These are phyloP conservation scores for Agraylea sexmaculata DNA, from an alignment of 1,140 invertebrate genomes.

Conservation along the genomic window DNA sequence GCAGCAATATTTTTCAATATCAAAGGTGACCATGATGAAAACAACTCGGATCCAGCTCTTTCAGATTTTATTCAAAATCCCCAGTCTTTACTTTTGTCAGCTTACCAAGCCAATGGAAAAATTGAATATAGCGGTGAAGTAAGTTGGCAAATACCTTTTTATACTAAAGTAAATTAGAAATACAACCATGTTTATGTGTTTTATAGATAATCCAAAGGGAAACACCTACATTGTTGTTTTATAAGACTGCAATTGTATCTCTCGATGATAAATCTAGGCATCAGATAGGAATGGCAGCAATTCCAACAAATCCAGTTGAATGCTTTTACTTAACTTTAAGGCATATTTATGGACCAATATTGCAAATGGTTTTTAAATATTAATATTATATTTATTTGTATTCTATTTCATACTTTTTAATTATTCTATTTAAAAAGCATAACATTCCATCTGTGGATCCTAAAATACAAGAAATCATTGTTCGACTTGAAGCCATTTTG, in stretches of 20 bases:
- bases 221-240: constrained; percentile 17
- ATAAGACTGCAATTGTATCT: constrained; percentile 13
- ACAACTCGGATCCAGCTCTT: too few species aligned
- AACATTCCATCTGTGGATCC: constrained; percentile 15
- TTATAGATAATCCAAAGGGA: too few species aligned
- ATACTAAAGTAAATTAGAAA: too few species aligned
- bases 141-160: too few species aligned
- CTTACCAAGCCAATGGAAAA: too few species aligned
- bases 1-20: too few species aligned
- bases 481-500: constrained; percentile 16
- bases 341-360: constrained; percentile 19
- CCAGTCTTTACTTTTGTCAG: too few species aligned
- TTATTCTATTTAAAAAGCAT: constrained; percentile 8
- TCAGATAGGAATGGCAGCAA: constrained; percentile 14
- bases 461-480: constrained; percentile 20
- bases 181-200: too few species aligned
- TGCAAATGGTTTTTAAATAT: constrained; percentile 12
- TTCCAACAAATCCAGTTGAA: constrained; percentile 17
- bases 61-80: too few species aligned
- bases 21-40: too few species aligned
- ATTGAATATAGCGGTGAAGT: too few species aligned
- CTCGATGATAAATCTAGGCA: constrained; percentile 13
- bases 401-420: background rate
- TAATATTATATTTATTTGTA: background rate
- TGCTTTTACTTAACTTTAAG: constrained; percentile 19